A percentile compares a stretch with the other conserved stretches of the same genome.
phyloP scores from a whole-genome alignment of 1,140 invertebrate species.

The Formica selysi region DNA sequence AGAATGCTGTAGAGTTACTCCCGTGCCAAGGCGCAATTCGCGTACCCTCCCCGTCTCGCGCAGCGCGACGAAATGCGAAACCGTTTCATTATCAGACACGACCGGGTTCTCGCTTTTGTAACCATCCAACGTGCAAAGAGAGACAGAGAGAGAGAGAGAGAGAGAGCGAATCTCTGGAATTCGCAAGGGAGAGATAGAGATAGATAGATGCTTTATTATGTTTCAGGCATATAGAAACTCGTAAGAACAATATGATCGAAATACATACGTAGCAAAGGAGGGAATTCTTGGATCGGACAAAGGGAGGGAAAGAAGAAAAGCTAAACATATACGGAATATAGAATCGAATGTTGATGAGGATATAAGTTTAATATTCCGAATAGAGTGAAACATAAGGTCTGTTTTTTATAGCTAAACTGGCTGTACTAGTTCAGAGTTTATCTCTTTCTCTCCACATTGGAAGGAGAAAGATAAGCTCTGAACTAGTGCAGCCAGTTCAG shows the following conservation, averaged over 20 bases:
- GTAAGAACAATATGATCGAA: conserved; percentile 33
- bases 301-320: background rate
- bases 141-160: conserved; percentile 20
- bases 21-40: conserved; percentile 71
- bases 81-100: conserved; percentile 73
- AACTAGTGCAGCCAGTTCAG: no score
- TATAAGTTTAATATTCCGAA: background rate
- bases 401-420: no score
- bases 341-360: background rate
- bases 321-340: background rate
- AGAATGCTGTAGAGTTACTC: conserved; percentile 50
- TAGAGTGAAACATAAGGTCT: background rate
- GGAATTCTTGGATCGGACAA: background rate
- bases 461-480: no score
- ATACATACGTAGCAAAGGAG: background rate
- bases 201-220: conserved; percentile 49
- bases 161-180: background rate
- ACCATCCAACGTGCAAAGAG: background rate
- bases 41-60: conserved; percentile 15
- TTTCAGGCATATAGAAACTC: background rate
- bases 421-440: no score
- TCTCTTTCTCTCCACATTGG: no score
- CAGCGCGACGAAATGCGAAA: conserved; percentile 72
- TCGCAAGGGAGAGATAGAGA: conserved; percentile 5
- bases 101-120: conserved; percentile 68